phyloP scores from a whole-genome alignment of 2,888 invertebrate species.

The Eilema sororculum region DNA sequence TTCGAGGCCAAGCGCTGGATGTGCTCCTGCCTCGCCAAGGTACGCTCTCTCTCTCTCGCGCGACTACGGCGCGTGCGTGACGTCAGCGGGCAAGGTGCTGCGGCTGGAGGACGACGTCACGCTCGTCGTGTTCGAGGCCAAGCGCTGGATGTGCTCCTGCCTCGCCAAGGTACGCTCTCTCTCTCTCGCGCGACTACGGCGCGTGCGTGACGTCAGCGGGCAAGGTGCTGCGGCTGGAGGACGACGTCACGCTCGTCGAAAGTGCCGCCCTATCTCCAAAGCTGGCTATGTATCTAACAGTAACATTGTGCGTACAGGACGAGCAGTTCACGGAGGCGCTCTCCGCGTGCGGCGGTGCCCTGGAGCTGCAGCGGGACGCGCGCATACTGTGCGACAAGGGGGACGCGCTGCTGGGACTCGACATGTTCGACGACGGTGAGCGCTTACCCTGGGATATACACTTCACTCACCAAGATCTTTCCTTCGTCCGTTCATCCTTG shows the following conservation, averaged over 20 bases:
- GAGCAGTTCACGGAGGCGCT: constrained; percentile 92
- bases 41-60: constrained; percentile 62
- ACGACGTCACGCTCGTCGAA: constrained; percentile 89
- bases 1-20: constrained; percentile 91
- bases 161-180: constrained; percentile 8
- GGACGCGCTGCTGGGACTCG: constrained; percentile 95
- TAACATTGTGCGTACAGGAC: constrained; percentile 83
- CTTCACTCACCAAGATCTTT: too few relatives aligned
- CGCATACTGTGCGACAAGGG: constrained; percentile 95
- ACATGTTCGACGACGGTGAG: constrained; percentile 95
- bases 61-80: constrained; percentile 90
- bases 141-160: constrained; percentile 81
- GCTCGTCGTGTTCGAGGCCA: constrained; percentile 91
- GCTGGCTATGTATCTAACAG: not conserved
- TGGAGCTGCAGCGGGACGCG: constrained; percentile 92
- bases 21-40: constrained; percentile 13
- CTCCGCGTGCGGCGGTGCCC: constrained; percentile 91
- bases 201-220: constrained; percentile 91
- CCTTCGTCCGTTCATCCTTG: too few relatives aligned
- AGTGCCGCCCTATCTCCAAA: not conserved
- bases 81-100: constrained; percentile 89
- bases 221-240: constrained; percentile 90
- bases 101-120: constrained; percentile 90
- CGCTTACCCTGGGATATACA: too few relatives aligned
- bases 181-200: constrained; percentile 84